These are phyloP conservation scores for Drosophila watanabei DNA, from an alignment of 1,140 invertebrate genomes.

Conservation along the genomic window DNA sequence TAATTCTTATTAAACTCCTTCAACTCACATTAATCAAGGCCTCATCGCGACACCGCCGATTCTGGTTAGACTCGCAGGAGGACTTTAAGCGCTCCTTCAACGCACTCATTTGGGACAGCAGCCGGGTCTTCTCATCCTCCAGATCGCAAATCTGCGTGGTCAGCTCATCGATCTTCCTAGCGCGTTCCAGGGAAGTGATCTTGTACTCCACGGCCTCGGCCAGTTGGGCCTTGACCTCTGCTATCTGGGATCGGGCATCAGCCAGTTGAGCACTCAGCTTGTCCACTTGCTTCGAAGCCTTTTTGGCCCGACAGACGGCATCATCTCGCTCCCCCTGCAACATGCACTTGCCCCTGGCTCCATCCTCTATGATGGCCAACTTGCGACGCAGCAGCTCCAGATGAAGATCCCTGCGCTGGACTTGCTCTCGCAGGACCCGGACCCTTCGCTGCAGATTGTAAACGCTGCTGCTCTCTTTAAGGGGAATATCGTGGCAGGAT, in stretches of 20 bases:
- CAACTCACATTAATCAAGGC: slow-evolving; percentile 88
- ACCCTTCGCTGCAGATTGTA: slow-evolving; percentile 94
- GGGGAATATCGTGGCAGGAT: slow-evolving; percentile 90
- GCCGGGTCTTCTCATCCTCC: slow-evolving; percentile 79
- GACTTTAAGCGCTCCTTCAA: slow-evolving; percentile 79
- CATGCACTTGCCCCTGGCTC: slow-evolving; percentile 89
- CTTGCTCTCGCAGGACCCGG: slow-evolving; percentile 93
- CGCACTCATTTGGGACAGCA: slow-evolving; percentile 70
- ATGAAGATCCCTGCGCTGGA: slow-evolving; percentile 96
- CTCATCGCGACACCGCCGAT: slow-evolving; percentile 86
- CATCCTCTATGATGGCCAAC: slow-evolving; percentile 92
- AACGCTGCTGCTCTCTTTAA: slow-evolving; percentile 90
- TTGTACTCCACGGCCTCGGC: slow-evolving; percentile 94
- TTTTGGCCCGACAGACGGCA: slow-evolving; percentile 90
- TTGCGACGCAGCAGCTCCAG: slow-evolving; percentile 95
- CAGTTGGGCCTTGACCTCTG: slow-evolving; percentile 92
- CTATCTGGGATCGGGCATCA: slow-evolving; percentile 90
- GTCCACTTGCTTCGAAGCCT: slow-evolving; percentile 92
- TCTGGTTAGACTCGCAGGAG: slow-evolving; percentile 80
- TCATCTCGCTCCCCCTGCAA: slow-evolving; percentile 91
- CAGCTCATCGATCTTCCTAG: slow-evolving; percentile 93
- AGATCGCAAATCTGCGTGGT: slow-evolving; percentile 86
- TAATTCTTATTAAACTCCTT: fast-evolving
- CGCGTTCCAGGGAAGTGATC: slow-evolving; percentile 93
- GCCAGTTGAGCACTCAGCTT: slow-evolving; percentile 90